These are phyloP conservation scores for Tachysurus fulvidraco DNA, from an alignment of 2,113 vertebrate genomes.

Conservation along the genomic window DNA sequence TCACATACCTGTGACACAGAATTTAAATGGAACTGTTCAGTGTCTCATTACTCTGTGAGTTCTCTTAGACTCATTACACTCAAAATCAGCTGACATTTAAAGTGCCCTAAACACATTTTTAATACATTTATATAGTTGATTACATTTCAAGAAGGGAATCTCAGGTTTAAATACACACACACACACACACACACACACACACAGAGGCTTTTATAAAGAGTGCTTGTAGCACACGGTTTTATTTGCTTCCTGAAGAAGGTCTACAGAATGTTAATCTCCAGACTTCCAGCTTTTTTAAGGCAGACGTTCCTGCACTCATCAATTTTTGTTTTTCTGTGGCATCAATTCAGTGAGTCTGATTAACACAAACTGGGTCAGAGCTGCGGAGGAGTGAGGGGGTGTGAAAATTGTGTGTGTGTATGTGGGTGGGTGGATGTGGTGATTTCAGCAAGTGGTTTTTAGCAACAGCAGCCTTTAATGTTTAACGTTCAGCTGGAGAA, in stretches of 20 bases:
- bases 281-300: slow-evolving; percentile 3
- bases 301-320: neutral
- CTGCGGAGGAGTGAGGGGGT: neutral
- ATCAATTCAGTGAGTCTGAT: slow-evolving; percentile 4
- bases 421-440: slow-evolving; percentile 19
- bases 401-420: neutral
- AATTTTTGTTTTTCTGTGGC: slow-evolving; percentile 17
- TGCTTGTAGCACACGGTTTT: neutral
- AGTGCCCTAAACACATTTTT: neutral
- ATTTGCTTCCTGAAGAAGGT: neutral
- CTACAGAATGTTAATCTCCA: slow-evolving; percentile 14
- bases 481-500: slow-evolving; percentile 18
- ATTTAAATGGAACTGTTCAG: neutral
- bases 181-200: neutral
- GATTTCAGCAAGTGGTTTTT: slow-evolving; percentile 23
- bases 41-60: neutral
- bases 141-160: neutral
- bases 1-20: neutral
- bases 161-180: neutral
- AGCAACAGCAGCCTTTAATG: slow-evolving; percentile 38
- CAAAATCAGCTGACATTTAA: neutral
- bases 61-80: neutral
- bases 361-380: slow-evolving; percentile 34
- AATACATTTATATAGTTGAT: neutral
- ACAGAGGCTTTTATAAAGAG: neutral